phyloP scores from a whole-genome alignment of 2,888 invertebrate genomes.

The Chironomus tentans region DNA sequence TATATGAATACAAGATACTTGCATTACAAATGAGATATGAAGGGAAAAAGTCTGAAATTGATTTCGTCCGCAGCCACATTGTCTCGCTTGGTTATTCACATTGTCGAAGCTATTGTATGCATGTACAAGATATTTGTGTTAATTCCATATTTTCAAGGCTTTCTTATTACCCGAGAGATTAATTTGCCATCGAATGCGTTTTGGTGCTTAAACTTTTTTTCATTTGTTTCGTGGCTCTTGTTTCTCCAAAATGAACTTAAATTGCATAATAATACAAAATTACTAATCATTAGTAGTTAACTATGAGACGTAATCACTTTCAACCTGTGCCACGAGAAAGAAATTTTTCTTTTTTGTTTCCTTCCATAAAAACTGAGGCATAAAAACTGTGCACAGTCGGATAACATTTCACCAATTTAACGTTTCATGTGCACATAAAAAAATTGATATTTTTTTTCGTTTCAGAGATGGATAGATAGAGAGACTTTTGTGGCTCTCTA shows the following conservation, averaged over 20 bases:
- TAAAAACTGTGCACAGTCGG: no score
- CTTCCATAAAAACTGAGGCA: no score
- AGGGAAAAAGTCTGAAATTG: neutral
- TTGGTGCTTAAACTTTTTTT: neutral
- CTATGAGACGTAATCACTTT: no score
- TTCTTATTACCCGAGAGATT: neutral
- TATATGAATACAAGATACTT: neutral
- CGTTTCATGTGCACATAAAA: neutral
- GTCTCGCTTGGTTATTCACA: neutral
- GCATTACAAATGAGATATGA: neutral
- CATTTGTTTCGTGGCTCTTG: neutral
- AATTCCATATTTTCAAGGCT: neutral
- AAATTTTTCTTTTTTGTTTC: no score
- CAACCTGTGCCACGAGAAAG: no score
- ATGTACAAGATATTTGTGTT: neutral
- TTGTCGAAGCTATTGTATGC: neutral
- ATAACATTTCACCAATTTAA: no score
- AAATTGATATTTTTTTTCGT: neutral
- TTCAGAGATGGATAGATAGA: neutral
- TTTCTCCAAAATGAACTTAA: neutral
- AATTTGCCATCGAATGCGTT: constrained; percentile 1
- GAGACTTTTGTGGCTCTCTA: neutral
- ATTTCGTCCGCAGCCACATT: constrained; percentile 1
- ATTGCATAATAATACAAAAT: constrained; percentile 3
- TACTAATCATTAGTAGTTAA: neutral